These are phyloP conservation scores for Ectemnius cavifrons DNA, from an alignment of 2,888 invertebrate genomes.

Conservation along the genomic window DNA sequence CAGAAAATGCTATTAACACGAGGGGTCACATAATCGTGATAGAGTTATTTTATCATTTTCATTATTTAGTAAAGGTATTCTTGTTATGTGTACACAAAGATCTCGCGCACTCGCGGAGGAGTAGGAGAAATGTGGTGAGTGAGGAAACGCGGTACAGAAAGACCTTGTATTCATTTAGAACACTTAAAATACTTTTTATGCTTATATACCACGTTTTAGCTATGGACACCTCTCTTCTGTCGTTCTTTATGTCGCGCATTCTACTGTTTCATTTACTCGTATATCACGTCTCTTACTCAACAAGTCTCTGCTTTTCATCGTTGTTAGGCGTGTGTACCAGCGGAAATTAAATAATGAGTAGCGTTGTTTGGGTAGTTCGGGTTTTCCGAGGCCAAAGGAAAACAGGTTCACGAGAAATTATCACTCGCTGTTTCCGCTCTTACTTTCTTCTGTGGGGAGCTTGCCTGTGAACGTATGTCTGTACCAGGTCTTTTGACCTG, in stretches of 20 bases:
- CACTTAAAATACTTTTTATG: slow-evolving; percentile 57
- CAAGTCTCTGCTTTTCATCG: slow-evolving; percentile 61
- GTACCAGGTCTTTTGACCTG: slow-evolving; percentile 73
- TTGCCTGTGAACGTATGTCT: slow-evolving; percentile 68
- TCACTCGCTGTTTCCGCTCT: slow-evolving; percentile 73
- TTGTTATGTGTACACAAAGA: slow-evolving; percentile 57
- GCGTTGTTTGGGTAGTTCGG: slow-evolving; percentile 51
- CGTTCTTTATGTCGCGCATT: slow-evolving; percentile 48
- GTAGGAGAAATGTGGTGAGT: slow-evolving; percentile 58
- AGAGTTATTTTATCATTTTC: slow-evolving; percentile 57
- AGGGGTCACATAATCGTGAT: slow-evolving; percentile 62
- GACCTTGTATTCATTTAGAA: slow-evolving; percentile 58
- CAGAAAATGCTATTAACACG: slow-evolving; percentile 60
- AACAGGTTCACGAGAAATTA: slow-evolving; percentile 74
- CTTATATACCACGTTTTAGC: slow-evolving; percentile 54
- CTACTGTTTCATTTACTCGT: slow-evolving; percentile 52
- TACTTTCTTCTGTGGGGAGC: slow-evolving; percentile 74
- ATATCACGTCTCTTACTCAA: slow-evolving; percentile 57
- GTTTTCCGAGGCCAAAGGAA: slow-evolving; percentile 51
- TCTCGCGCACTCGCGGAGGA: slow-evolving; percentile 49
- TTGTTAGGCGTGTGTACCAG: slow-evolving; percentile 67
- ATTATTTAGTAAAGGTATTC: slow-evolving; percentile 58
- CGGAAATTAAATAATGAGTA: slow-evolving; percentile 68
- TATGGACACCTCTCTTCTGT: slow-evolving; percentile 43
- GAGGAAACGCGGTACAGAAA: slow-evolving; percentile 62